These are phyloP conservation scores for Ascaphus truei DNA, from an alignment of 2,113 vertebrate genomes.

Conservation along the genomic window DNA sequence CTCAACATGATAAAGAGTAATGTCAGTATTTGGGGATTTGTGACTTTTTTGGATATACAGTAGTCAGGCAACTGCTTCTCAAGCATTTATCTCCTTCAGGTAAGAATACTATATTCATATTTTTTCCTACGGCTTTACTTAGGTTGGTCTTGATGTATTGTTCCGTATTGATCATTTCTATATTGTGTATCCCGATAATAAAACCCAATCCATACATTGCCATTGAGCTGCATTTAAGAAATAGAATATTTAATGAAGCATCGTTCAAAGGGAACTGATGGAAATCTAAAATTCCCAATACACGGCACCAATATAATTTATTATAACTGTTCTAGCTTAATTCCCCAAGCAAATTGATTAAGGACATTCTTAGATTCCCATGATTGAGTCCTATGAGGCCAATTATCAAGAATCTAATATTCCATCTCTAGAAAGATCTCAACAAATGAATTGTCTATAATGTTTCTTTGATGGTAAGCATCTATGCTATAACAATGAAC, in stretches of 20 bases:
- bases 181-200: too few relatives aligned
- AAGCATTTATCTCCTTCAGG: too few relatives aligned
- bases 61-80: too few relatives aligned
- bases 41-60: too few relatives aligned
- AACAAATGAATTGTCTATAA: constrained; percentile 33
- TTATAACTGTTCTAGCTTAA: background rate
- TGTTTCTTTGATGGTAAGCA: constrained; percentile 26
- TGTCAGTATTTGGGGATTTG: too few relatives aligned
- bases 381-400: constrained; percentile 36
- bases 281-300: constrained; percentile 5
- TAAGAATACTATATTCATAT: too few relatives aligned
- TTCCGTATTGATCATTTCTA: too few relatives aligned
- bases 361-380: constrained; percentile 23
- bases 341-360: constrained; percentile 29
- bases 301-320: background rate
- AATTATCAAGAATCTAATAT: constrained; percentile 35
- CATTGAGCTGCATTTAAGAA: background rate
- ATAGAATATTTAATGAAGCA: background rate
- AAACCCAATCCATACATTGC: too few relatives aligned
- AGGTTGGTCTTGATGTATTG: too few relatives aligned
- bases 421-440: constrained; percentile 32
- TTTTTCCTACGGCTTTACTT: too few relatives aligned
- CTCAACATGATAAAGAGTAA: too few relatives aligned
- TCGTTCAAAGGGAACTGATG: too few relatives aligned
- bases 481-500: constrained; percentile 29